Evolutionary conservation across 2,113 vertebrate genomes (phyloP).

Genomic region (Pogonocichla stellata): DNA sequence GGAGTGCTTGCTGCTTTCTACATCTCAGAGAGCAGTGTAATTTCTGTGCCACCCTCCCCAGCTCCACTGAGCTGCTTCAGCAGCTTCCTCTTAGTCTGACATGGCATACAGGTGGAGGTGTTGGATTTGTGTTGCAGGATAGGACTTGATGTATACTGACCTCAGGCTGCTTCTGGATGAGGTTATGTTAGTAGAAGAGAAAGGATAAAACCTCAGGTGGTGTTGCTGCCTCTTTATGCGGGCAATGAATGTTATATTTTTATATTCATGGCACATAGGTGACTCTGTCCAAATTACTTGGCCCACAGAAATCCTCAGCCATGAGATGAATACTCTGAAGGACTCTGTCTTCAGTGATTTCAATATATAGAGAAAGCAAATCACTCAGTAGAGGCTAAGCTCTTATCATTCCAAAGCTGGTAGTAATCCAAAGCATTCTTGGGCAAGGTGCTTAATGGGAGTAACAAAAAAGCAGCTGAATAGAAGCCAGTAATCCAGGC

Average conservation of each 20-base stretch:
- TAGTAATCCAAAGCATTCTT: neutral
- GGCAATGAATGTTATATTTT: neutral
- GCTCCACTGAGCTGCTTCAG: neutral
- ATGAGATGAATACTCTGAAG: neutral
- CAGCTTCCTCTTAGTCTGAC: neutral
- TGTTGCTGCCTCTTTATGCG: neutral
- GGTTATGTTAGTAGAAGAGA: neutral
- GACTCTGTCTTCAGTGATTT: neutral
- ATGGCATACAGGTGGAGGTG: neutral
- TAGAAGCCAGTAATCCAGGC: neutral
- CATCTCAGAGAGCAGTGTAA: neutral
- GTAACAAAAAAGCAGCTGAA: constrained; percentile 20
- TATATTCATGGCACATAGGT: neutral
- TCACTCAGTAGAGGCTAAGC: neutral
- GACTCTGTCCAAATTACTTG: neutral
- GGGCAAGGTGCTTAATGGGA: neutral
- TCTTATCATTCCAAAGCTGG: neutral
- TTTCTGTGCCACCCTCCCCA: neutral
- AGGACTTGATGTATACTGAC: neutral
- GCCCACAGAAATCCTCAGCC: neutral
- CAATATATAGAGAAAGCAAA: neutral
- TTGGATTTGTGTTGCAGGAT: neutral
- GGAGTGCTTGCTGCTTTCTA: neutral
- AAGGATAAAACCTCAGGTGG: neutral
- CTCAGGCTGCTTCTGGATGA: neutral